These are phyloP conservation scores for Pongo abelii DNA, from an alignment of 2,113 vertebrate genomes.

Conservation along the genomic window DNA sequence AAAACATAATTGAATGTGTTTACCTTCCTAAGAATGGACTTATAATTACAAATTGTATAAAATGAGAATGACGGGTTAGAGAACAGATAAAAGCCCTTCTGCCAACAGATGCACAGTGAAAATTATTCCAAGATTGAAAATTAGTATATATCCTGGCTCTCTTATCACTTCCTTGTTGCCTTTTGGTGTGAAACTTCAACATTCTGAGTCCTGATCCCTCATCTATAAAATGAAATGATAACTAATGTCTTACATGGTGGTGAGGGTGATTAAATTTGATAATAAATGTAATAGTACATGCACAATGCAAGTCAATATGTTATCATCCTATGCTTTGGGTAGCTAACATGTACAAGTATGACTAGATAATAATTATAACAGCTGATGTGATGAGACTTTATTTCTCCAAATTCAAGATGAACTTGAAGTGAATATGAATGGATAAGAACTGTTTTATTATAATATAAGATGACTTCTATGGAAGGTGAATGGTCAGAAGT, in stretches of 20 bases:
- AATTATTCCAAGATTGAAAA: background rate
- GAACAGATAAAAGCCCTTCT: background rate
- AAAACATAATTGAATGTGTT: background rate
- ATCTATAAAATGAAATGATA: background rate
- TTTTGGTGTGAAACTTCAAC: background rate
- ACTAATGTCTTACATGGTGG: background rate
- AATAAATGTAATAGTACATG: background rate
- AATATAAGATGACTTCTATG: background rate
- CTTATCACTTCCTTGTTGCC: background rate
- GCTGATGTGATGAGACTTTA: background rate
- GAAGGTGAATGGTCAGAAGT: background rate
- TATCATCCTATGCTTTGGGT: background rate
- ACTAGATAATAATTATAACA: background rate
- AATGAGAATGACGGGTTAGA: background rate
- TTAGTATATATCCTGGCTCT: background rate
- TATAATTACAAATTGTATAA: background rate
- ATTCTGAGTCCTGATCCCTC: background rate
- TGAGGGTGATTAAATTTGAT: background rate
- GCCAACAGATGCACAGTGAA: background rate
- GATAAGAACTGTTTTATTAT: background rate
- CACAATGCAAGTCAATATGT: background rate
- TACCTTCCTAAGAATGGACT: background rate
- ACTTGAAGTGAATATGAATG: background rate
- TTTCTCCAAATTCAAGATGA: conserved; percentile 37
- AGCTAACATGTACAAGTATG: background rate